Evolutionary conservation across 2,888 invertebrate species (phyloP), one percentile per base, ranked within the genome.

Genomic region (Shargacucullia verbasci): DNA sequence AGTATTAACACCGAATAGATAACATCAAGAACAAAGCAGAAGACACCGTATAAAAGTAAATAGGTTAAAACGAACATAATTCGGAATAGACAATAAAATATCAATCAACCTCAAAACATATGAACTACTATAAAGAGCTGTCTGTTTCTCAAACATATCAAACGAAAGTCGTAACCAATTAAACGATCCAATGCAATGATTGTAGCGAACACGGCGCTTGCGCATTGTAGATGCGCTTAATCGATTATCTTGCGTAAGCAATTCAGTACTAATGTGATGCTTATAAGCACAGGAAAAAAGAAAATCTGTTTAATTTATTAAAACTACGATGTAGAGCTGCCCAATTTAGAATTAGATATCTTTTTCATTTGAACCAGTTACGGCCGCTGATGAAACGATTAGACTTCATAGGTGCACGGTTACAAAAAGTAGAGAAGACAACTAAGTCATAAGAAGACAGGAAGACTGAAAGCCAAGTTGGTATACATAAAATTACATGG

Each of bases 41-140:
- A 48, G 29, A 49, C 54, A 12, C 58, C 31, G 41, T 35, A 53
- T 12, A 53, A 76, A 60, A 56, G 46, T 61, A 70, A 75, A 69
- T 63, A 71, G 73, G 58, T 72, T 72, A 60, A 55, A 44, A 20
- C 58, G 60, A 52, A 68, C 55, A 67, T 59, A 69, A 61, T 45
- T 57, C 41, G 59, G 47, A 62, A 62, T 60, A 48, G 60, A 68
- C 70, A 55, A 59, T 74, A 76, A 76, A 77, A 73, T 68, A 76
- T 70, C 72, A 65, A 74, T 80, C 68, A 77, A 80, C 74, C 70
- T 75, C 66, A 77, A 73, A 79, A 74, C 60, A 62, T 59, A 61
- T 58, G 33, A 62, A 73, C 73, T 66, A 64, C 73, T 78, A 71
- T 41, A 70, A 77, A 77, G 67, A 69, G 50, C 58, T 58, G 43